These are phyloP conservation scores for Lasioglossum pauxillum DNA, from an alignment of 2,888 invertebrate genomes.

Conservation along the genomic window DNA sequence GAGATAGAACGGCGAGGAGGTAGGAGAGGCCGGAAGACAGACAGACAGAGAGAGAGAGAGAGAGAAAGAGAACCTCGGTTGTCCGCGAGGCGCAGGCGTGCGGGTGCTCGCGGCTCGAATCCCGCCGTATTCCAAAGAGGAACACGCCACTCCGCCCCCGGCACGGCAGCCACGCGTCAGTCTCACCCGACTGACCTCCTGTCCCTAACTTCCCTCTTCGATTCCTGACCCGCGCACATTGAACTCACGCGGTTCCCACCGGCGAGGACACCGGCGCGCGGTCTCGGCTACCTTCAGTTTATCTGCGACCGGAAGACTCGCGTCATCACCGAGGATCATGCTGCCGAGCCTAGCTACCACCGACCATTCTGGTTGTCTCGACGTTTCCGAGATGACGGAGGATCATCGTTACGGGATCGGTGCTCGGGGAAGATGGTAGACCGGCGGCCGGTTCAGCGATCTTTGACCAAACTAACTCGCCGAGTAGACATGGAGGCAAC, in stretches of 20 bases:
- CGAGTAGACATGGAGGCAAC: slow-evolving; percentile 31
- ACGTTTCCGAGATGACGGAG: slow-evolving; percentile 19
- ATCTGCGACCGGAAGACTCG: slow-evolving; percentile 33
- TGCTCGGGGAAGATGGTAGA: slow-evolving; percentile 31
- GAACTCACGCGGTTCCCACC: slow-evolving; percentile 65
- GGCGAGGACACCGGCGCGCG: slow-evolving; percentile 48
- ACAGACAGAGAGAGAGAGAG: slow-evolving; percentile 10
- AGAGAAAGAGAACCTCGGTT: slow-evolving; percentile 63
- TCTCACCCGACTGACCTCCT: slow-evolving; percentile 80
- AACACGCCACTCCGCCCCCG: slow-evolving; percentile 82
- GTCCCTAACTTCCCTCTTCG: slow-evolving; percentile 73
- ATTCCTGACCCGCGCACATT: slow-evolving; percentile 72
- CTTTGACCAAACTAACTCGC: neutral
- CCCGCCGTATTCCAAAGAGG: slow-evolving; percentile 81
- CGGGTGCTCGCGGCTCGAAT: slow-evolving; percentile 77
- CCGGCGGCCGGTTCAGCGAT: neutral
- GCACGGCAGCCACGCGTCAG: slow-evolving; percentile 81
- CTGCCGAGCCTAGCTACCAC: slow-evolving; percentile 14
- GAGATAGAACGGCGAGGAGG: slow-evolving; percentile 30
- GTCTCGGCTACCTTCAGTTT: slow-evolving; percentile 34
- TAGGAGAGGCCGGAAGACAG: slow-evolving; percentile 33
- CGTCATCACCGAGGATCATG: slow-evolving; percentile 44
- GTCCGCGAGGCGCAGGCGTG: slow-evolving; percentile 80
- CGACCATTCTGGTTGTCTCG: slow-evolving; percentile 20
- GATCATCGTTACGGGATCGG: slow-evolving; percentile 38